Conservation (phyloP, 2,797 vertebrate genomes). For the Pseudochromis fuscus region DNA sequence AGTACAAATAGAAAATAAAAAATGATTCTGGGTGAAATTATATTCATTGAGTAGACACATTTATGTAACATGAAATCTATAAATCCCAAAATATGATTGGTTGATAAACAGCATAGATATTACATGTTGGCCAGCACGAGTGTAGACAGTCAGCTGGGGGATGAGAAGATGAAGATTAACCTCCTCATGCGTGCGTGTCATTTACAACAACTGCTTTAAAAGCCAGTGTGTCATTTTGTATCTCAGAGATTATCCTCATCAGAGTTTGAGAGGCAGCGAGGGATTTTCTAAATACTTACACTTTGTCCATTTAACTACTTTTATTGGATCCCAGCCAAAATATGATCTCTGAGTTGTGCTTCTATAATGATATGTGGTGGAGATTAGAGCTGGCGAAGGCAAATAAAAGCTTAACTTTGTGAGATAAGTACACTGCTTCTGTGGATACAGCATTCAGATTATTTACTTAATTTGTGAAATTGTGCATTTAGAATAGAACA, state of each 20-base stretch:
- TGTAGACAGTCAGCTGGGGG: background rate
- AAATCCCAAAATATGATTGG: background rate
- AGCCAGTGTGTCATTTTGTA: background rate
- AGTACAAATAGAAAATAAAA: no score
- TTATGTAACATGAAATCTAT: background rate
- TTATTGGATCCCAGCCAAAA: background rate
- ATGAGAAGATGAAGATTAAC: background rate
- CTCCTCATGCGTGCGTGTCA: background rate
- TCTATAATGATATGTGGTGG: background rate
- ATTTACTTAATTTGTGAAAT: background rate
- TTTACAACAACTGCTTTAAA: background rate
- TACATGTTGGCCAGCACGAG: background rate
- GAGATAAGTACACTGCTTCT: background rate
- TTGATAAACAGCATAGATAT: background rate
- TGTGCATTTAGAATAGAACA: no score
- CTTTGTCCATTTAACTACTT: background rate
- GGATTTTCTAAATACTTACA: background rate
- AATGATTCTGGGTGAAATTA: no score
- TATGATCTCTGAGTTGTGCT: constrained; percentile 7
- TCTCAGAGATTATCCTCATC: background rate
- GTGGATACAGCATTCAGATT: background rate
- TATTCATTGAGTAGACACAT: background rate
- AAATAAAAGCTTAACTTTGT: constrained; percentile 10
- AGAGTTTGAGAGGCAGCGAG: background rate
- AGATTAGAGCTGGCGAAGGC: background rate